These are phyloP conservation scores for Deroplatys truncata DNA, from an alignment of 2,888 invertebrate genomes.

Conservation along the genomic window DNA sequence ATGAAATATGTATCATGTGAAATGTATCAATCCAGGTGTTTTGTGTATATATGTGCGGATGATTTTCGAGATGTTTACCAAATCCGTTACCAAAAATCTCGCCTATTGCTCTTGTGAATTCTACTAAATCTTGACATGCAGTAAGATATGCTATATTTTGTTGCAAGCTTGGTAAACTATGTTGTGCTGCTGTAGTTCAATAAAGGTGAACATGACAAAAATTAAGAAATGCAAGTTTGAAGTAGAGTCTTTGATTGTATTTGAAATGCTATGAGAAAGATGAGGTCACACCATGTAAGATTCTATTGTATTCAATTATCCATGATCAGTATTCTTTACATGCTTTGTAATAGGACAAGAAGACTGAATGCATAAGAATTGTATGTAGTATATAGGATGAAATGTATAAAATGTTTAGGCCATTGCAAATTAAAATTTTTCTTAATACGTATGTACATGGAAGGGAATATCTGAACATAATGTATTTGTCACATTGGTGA, in stretches of 20 bases:
- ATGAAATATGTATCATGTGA: not conserved
- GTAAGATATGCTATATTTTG: not conserved
- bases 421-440: not conserved
- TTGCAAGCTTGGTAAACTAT: not conserved
- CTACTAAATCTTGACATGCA: not conserved
- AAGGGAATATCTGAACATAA: not conserved
- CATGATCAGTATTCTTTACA: not conserved
- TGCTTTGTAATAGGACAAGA: conserved; percentile 8
- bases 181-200: not conserved
- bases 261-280: not conserved
- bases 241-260: not conserved
- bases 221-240: conserved; percentile 25
- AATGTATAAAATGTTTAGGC: not conserved
- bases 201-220: not conserved
- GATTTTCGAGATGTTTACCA: not conserved
- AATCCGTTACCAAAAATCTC: not conserved
- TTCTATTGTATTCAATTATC: not conserved
- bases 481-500: not conserved
- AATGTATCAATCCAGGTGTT: not conserved
- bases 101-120: not conserved
- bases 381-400: not conserved
- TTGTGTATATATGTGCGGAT: not conserved
- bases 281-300: not conserved
- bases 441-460: not conserved
- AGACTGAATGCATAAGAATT: not conserved